These are phyloP conservation scores for Bombus confusus DNA, from an alignment of 1,140 invertebrate species.

Conservation along the genomic window DNA sequence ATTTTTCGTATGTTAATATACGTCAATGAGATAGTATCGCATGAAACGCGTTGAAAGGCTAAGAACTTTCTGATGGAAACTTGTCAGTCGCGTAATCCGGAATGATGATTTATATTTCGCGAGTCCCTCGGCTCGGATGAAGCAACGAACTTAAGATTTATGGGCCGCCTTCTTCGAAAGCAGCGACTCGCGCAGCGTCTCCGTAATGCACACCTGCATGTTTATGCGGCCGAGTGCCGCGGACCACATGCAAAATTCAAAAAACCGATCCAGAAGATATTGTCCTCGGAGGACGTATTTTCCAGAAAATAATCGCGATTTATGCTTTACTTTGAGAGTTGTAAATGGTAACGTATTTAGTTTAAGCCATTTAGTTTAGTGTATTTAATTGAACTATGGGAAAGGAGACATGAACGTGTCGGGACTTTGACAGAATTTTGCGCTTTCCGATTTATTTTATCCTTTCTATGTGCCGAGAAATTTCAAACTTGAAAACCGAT, in stretches of 20 bases:
- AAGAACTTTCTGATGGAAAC: not conserved
- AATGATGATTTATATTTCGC: conserved; percentile 16
- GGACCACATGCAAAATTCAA: not conserved
- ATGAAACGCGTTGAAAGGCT: not conserved
- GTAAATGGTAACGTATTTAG: not conserved
- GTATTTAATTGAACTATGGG: too few species aligned
- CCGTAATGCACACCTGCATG: conserved; percentile 21
- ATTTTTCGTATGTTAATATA: not conserved
- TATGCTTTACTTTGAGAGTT: not conserved
- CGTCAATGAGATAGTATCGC: not conserved
- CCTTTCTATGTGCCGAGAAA: too few species aligned
- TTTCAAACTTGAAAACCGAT: too few species aligned
- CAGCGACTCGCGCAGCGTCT: not conserved
- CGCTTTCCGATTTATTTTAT: too few species aligned
- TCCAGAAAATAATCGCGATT: not conserved
- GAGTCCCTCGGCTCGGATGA: not conserved
- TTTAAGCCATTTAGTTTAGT: not conserved
- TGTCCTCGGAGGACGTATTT: too few species aligned
- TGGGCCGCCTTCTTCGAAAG: not conserved
- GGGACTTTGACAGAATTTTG: too few species aligned
- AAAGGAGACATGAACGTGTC: too few species aligned
- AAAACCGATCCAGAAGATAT: too few species aligned
- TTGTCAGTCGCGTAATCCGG: not conserved
- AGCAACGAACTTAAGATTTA: conserved; percentile 20
- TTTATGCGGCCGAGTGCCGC: not conserved